Conservation (phyloP, 2,797 vertebrate genomes). For the Eupleurogrammus muticus region DNA sequence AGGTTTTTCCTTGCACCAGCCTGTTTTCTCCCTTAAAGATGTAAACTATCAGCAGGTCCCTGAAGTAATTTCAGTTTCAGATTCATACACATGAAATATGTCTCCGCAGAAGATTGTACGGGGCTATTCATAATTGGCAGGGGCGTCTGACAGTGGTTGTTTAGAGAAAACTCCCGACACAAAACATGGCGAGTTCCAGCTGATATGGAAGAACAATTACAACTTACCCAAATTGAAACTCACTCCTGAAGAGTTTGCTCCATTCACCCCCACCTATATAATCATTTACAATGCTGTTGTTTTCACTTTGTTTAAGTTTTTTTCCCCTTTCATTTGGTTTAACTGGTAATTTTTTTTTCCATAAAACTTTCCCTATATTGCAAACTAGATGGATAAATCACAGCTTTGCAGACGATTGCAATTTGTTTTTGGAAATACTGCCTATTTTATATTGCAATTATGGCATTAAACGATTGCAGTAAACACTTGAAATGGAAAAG, state of each 20-base stretch:
- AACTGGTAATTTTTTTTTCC: not conserved
- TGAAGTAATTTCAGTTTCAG: conserved; percentile 45
- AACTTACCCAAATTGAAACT: too few species aligned
- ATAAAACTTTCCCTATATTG: not conserved
- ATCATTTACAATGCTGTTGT: not conserved
- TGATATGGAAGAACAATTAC: too few species aligned
- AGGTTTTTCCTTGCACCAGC: conserved; percentile 11
- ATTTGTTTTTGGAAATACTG: not conserved
- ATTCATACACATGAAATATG: conserved; percentile 63
- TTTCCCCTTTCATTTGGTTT: not conserved
- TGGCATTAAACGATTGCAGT: too few species aligned
- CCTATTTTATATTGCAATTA: too few species aligned
- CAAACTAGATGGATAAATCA: not conserved
- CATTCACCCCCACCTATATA: too few species aligned
- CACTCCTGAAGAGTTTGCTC: too few species aligned
- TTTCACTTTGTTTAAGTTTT: not conserved
- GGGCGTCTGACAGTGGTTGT: conserved; percentile 58
- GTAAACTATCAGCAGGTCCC: conserved; percentile 48
- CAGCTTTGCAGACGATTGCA: not conserved
- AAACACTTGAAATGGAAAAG: too few species aligned
- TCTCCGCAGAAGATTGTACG: conserved; percentile 56
- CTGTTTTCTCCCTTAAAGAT: conserved; percentile 40
- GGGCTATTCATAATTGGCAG: conserved; percentile 74
- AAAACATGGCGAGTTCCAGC: too few species aligned
- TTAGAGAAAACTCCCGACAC: conserved; percentile 55